Evolutionary conservation across 2,113 vertebrate genomes (phyloP), one percentile per base, ranked within the genome.

Genomic region (Phrynocephalus versicolor): DNA sequence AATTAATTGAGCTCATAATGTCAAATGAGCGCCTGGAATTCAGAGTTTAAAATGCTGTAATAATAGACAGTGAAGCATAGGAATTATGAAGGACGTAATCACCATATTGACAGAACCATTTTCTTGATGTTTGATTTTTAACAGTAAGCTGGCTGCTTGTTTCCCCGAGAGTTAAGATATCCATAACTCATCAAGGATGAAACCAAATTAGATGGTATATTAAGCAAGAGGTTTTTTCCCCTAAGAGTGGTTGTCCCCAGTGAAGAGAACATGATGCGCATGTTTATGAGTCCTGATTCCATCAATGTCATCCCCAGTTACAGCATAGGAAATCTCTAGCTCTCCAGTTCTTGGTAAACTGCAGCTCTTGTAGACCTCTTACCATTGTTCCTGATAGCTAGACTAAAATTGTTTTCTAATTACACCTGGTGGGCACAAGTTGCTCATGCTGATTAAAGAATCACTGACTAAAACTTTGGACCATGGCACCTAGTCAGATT

Each of bases 1-100:
- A 90, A 91, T 92, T 92, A 94, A 92, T 85, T 90, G 74, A 85
- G 90, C 79, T 90, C 14, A 27, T 90, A 85, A 85, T 82, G 57
- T 81, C 81, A 89, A n/a, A 84, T 88, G 89, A 87, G 71, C 89
- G 69, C 33, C 87, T 76, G 23, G 55, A 90, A 85, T 91, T 83
- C 89, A 86, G 76, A 89, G 79, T 58, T 70, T 60, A 65, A 86
- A 89, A 89, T 79, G 6, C 21, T 89, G n/a, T 57, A 89, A 83
- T 60, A 89, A 45, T 37, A 90, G 79, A 67, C 0, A 79, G 14
- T 15, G 86, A 45, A 73, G n/a, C 67, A 83, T 78, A 81, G 51
- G 89, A 84, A 86, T 84, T 85, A 79, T 82, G 75, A 89, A 83
- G 30, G 55, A 83, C 6, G 67, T 39, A 8, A 88, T 5, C 55